Base-by-base conservation (phyloP, 2,797 vertebrate species). In the Serranus cabrilla region DNA sequence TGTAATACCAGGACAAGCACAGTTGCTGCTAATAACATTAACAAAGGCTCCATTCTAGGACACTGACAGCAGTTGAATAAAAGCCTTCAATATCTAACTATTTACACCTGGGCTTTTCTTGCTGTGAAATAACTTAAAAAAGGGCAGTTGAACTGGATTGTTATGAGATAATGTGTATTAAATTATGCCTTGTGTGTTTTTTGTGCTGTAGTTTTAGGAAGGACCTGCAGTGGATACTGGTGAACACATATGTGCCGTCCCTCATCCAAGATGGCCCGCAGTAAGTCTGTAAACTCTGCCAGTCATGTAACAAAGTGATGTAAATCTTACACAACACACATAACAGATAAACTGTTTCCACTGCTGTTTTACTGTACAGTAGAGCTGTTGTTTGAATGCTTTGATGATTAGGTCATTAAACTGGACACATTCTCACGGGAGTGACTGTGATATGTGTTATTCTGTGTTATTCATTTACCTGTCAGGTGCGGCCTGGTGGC, bases 201-300 rank as follows among this genome's bases (percentile, higher is more conserved):
- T 37, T 89, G 9, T 85, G 16, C 42, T 88, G 74, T 81, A 98
- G 97, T 77, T 97, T 97, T 77, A 96, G 94, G 31, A 93, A 89
- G 66, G 94, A 96, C 74, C 90, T 97, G 69, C 93, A 94, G 62
- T 98, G 97, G 97, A 90, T 96, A 43, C 93, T 98, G 27, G 95
- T 95, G 74, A 97, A 97, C 92, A 92, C 90, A 0, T 96, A 96
- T 1, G 93, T 97, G 69, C 96, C 97, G 2, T 97, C 97, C 2
- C 90, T 97, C 73, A 97, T 98, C 88, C 97, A 98, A 83, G 95
- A 98, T 67, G 97, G 97, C 18, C 97, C 97, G 52, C 96, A 97
- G 97, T 98, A 91, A 89, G 97, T 96, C 25, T 23, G 7, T 13
- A 49, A 74, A 50, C 25, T 23, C 1, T 12, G 14, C 56, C 9